Percentiles rank a stretch among this genome's conserved stretches.
phyloP scores from a whole-genome alignment of 2,797 vertebrate species.

The Diplodus puntazzo region DNA sequence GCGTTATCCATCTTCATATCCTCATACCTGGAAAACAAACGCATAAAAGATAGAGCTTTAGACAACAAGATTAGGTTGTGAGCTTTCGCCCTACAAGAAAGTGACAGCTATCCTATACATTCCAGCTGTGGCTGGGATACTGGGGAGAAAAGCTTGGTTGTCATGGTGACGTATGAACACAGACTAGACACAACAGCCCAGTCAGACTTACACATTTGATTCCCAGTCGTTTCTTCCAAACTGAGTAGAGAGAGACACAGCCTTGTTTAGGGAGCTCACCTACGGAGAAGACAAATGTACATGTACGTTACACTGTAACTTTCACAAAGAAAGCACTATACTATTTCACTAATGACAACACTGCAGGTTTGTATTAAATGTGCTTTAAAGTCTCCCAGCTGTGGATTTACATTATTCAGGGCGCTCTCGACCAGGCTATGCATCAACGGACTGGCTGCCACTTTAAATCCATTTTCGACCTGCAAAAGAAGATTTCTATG shows the following conservation, averaged over 20 bases:
- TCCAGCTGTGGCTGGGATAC: background rate
- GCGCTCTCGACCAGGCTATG: constrained; percentile 82
- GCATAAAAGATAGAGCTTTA: background rate
- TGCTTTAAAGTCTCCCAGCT: constrained; percentile 2
- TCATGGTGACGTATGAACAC: background rate
- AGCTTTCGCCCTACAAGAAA: background rate
- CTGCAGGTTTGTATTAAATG: background rate
- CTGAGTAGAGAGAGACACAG: constrained; percentile 24
- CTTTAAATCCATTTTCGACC: constrained; percentile 83
- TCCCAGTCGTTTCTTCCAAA: constrained; percentile 63
- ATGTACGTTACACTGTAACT: background rate
- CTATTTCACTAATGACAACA: background rate
- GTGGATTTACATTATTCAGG: constrained; percentile 84
- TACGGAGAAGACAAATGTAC: constrained; percentile 32
- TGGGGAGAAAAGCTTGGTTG: background rate
- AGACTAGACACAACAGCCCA: too few relatives aligned
- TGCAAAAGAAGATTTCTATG: constrained; percentile 64
- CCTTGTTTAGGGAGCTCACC: constrained; percentile 50
- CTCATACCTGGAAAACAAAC: constrained; percentile 77
- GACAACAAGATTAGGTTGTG: background rate
- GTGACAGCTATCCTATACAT: constrained; percentile 1
- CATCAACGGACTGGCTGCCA: constrained; percentile 90
- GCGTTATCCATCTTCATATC: constrained; percentile 86
- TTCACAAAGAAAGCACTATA: background rate
- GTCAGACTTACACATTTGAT: constrained; percentile 73